These are phyloP conservation scores for Malacosoma neustria DNA, from an alignment of 2,888 invertebrate species.

Conservation along the genomic window DNA sequence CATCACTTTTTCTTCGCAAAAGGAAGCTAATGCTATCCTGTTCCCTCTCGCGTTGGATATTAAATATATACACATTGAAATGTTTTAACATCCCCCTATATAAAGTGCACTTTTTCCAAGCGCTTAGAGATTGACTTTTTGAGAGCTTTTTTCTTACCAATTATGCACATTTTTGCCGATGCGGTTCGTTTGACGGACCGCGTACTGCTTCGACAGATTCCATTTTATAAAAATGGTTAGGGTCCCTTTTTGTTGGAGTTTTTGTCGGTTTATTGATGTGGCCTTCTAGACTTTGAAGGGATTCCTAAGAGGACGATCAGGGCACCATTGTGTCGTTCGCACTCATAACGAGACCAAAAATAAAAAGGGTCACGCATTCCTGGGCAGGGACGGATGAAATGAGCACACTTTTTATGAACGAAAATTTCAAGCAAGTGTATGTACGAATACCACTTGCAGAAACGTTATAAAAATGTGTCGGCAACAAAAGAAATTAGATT, in stretches of 20 bases:
- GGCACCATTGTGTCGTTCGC: constrained; percentile 31
- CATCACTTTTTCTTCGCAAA: too few species aligned
- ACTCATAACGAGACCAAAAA: background rate
- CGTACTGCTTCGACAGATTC: constrained; percentile 40
- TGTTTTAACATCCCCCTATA: constrained; percentile 57
- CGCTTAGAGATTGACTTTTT: constrained; percentile 69
- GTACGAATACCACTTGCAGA: too few species aligned
- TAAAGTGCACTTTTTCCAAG: constrained; percentile 64
- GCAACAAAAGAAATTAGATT: too few species aligned
- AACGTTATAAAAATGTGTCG: too few species aligned
- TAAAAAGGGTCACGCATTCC: background rate
- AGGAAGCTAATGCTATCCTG: too few species aligned
- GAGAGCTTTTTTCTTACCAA: constrained; percentile 67
- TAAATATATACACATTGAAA: too few species aligned
- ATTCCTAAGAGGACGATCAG: constrained; percentile 37
- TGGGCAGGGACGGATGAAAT: background rate
- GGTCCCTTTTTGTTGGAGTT: constrained; percentile 55
- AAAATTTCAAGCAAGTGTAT: too few species aligned
- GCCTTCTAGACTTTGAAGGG: constrained; percentile 51
- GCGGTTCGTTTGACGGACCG: constrained; percentile 55
- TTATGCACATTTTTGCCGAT: constrained; percentile 72
- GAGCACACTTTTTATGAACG: background rate
- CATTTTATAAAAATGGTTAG: constrained; percentile 67
- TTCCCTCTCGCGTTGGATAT: too few species aligned
- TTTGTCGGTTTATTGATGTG: constrained; percentile 64